phyloP scores from a whole-genome alignment of 1,140 invertebrate genomes.

The Andricus grossulariae region DNA sequence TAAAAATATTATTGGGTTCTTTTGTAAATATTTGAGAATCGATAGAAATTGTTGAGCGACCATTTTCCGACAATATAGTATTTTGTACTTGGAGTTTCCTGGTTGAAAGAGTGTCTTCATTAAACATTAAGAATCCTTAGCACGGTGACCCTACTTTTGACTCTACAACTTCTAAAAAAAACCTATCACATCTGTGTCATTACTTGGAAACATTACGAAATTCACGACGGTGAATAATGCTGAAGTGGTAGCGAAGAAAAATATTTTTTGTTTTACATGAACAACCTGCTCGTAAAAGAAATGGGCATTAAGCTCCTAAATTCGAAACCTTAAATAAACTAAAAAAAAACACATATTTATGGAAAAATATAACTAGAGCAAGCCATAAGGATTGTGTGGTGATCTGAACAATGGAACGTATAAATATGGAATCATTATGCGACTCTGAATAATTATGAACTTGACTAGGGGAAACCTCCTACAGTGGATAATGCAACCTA shows the following conservation, averaged over 20 bases:
- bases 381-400: neutral
- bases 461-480: neutral
- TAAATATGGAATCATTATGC: neutral
- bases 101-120: conserved; percentile 31
- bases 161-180: conserved; percentile 33
- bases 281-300: neutral
- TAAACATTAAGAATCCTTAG: conserved; percentile 33
- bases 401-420: conserved; percentile 25
- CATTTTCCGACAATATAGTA: conserved; percentile 44
- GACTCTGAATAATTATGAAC: neutral
- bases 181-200: conserved; percentile 54
- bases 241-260: conserved; percentile 12
- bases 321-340: neutral
- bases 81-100: conserved; percentile 40
- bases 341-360: neutral
- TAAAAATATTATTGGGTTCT: neutral
- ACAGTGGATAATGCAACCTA: too few species aligned
- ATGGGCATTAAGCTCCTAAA: neutral
- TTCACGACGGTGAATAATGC: neutral
- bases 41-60: conserved; percentile 34
- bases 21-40: conserved; percentile 8
- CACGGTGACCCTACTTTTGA: conserved; percentile 58
- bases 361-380: neutral
- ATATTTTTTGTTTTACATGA: neutral
- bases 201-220: conserved; percentile 29